Evolutionary conservation across 1,140 invertebrate species (phyloP), one percentile per base, ranked within the genome.

Genomic region (Dreissena rostriformis): DNA sequence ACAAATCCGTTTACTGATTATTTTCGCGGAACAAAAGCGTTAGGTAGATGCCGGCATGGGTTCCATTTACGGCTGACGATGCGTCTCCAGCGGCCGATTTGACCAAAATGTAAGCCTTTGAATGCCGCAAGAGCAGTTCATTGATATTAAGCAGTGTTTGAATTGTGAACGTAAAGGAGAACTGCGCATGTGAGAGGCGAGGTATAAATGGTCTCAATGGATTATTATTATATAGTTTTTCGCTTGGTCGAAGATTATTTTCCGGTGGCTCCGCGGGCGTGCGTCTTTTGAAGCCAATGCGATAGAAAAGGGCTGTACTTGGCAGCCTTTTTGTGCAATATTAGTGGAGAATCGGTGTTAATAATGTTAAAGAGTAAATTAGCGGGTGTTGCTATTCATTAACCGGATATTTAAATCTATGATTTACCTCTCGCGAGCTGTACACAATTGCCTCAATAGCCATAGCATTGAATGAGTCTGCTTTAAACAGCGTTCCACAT

Each of bases 151-250:
- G 39, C 71, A 57, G 79, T 70, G 79, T 68, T 70, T 72, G 6
- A n/a, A 49, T 24, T 51, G 52, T 66, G 55, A 72, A 73, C 61
- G 55, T 22, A 55, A 29, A 52, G 66, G 73, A 81, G 39, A 39
- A 39, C 39, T 39, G 2, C 65, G 24, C 28, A 73, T 52, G 52
- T 28, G 65, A 49, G 55, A 73, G 71, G 57, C 49, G 63, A 81
- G 14, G 55, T 73, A 65, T 4, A 66, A 71, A 39, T 67, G 65
- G 61, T 72, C 71, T 72, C 79, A 57, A 61, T 81, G 24, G 57
- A 72, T 53, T 72, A 81, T 28, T 81, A 81, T 81, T 81, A 81
- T 72, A 81, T 72, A 81, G 67, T 81, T 72, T 81, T 81, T 68
- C 79, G 79, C 79, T 72, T 66, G 29, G 79, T 73, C 55, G 79